Evolutionary conservation across 1,140 invertebrate species (phyloP), one percentile per base, ranked within the genome.

Genomic region (Mamestra configurata): DNA sequence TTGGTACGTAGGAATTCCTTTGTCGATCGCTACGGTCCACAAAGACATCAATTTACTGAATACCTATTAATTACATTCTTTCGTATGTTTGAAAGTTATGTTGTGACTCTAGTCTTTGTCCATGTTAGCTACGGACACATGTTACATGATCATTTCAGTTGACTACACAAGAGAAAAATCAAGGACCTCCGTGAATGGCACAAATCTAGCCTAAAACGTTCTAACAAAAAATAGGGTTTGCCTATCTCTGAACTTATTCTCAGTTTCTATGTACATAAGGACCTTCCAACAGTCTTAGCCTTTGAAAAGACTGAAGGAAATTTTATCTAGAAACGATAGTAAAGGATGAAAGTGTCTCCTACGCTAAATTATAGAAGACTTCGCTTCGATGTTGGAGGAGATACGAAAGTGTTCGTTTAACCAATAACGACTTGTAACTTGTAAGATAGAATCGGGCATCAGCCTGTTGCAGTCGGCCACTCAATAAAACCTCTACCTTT

Each of bases 61-160:
- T 71, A 71, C 68, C 46, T 53, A 51, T 71, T 18, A 53, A 53
- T 51, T 71, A 71, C 68, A 71, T 53, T 71, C 66, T 27, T 43
- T 66, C 61, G 35, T 66, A 40, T 70, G 40, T 70, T 49, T 27
- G 13, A 46, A 27, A 70, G 66, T 46, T 27, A 70, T 70, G 20
- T 13, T 15, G 59, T 37, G 6, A 5, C 15, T 49, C 35, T 64
- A n/a, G 27, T 18, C 15, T 64, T 64, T 35, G 31, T 22, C 59
- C n/a, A 13, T 11, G 24, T 15, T 31, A 31, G 27, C 55, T 59
- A 15, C 31, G 1, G 6, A 11, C 24, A 46, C 11, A 40, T 10
- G 43, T 15, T 46, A 49, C 0, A 3, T n/a, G 15, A n/a, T n/a
- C 4, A 40, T 40, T 40, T 40, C 37, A 40, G 37, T n/a, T n/a